phyloP scores from a whole-genome alignment of 1,140 invertebrate genomes.

The Drosophila lacteicornis region DNA sequence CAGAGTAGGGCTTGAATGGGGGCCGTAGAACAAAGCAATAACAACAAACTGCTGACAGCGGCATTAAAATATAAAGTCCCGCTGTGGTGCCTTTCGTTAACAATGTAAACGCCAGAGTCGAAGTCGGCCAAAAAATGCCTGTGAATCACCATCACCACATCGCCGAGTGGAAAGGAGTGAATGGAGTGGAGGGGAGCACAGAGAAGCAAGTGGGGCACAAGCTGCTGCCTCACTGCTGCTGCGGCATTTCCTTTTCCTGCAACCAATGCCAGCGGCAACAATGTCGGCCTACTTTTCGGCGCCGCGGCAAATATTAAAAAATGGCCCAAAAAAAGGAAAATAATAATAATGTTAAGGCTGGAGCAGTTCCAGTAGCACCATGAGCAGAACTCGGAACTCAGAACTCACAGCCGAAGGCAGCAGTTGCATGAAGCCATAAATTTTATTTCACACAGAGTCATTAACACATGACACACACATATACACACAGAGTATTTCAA shows the following conservation, averaged over 20 bases:
- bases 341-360: conserved; percentile 62
- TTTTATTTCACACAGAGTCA: conserved; percentile 83
- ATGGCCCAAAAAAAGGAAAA: conserved; percentile 58
- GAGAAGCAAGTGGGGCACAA: conserved; percentile 26
- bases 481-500: conserved; percentile 42
- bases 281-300: conserved; percentile 80
- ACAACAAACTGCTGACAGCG: conserved; percentile 81
- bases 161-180: conserved; percentile 14
- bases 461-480: conserved; percentile 79
- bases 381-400: conserved; percentile 12
- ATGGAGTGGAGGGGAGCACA: neutral
- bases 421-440: conserved; percentile 83
- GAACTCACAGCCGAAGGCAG: conserved; percentile 57
- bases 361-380: conserved; percentile 4
- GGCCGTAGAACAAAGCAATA: conserved; percentile 70
- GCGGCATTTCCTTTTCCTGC: conserved; percentile 80
- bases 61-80: conserved; percentile 82
- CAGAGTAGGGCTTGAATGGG: conserved; percentile 5
- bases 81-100: conserved; percentile 73
- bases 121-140: conserved; percentile 62
- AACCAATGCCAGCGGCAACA: conserved; percentile 78
- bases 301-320: conserved; percentile 78
- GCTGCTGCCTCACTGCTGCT: conserved; percentile 49
- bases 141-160: conserved; percentile 16
- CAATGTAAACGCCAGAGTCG: conserved; percentile 77